Evolutionary conservation across 92 coral and sea anemone genomes (phyloP), one percentile per base, ranked within the genome.

Genomic region (Epizoanthus fatuus): DNA sequence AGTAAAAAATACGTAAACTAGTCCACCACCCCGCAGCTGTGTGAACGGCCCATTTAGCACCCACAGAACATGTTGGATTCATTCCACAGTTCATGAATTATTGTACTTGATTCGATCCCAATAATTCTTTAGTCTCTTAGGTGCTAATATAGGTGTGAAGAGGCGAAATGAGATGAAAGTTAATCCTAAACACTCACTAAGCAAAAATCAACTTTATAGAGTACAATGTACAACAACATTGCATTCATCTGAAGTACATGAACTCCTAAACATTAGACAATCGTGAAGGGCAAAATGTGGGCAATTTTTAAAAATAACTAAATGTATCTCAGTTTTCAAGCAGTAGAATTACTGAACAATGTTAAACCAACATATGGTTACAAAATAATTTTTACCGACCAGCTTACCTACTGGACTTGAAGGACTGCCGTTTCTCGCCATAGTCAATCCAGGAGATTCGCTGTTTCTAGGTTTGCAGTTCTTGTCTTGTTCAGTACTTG

Each of bases 331-430:
- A 8, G 13, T 37, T 66, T 37, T 66, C 47, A 17, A 66, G 47
- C 3, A 66, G 49, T 15, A 4, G 7, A 35, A 37, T 37, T 66
- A 66, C 7, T 3, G 38, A 3, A 32, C 7, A 38, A n/a, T n/a
- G 8, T 76, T 1, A n/a, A 56, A 9, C 40, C 15, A 16, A 16
- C 25, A 15, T 63, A 66, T 32, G 45, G 80, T 56, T 60, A 40
- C 51, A 60, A 60, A 1, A 19, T 55, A 32, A 53, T 5, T 56
- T 17, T 22, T 57, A 7, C 5, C 19, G 13, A 12, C 17, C 64
- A 45, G 32, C 29, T 14, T 74, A 77, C 82, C 82, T 77, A 47
- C 16, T 25, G 38, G 37, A 15, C 9, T 14, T 9, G 63, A 52
- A 52, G 49, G 37, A 19, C 13, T 7, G 7, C 25, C 65, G 29